Base-by-base conservation (phyloP, 2,888 invertebrate species). In the Acutogordius australiensis region DNA sequence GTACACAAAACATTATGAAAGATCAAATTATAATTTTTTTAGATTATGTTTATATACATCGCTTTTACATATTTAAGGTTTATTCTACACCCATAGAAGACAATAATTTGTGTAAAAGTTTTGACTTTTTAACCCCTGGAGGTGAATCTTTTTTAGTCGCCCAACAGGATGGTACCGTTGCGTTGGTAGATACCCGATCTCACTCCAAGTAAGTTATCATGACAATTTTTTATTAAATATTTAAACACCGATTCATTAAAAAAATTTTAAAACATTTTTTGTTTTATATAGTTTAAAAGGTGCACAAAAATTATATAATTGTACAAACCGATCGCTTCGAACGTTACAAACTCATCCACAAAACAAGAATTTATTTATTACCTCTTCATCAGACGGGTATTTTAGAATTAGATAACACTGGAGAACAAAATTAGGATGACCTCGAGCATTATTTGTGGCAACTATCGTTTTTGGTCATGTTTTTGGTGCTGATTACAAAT, bases 271-370 rank as follows among this genome's bases (percentile, higher is more conserved):
- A 37, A n/a, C n/a, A n/a, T n/a, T n/a, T n/a, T 37, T 37, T 37
- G 18, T 37, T 37, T 18, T 37, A 37, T 37, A 37, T 37, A 37
- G 37, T 37, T 8, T 18, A 8, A 37, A 37, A 44, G 63, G 64
- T 58, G 27, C 21, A 21, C 21, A 56, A 68, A 68, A 63, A 62
- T 62, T 60, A 29, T 30, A 21, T 57, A 28, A 30, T 45, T 28
- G 23, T 37, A 27, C 30, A 63, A 44, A 63, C 1, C 62, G 63
- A 30, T 66, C 67, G 2, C 64, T 70, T 1, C 65, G 70, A 57
- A 68, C 69, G 30, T 68, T 72, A 29, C 68, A 68, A 63, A 63
- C 69, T 28, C 70, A 73, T 64, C 73, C 73, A 0, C 57, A 64
- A 1, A 61, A 70, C 30, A 64, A 65, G 2, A 64, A 71, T 37